Percentiles rank a stretch among this genome's conserved stretches.
phyloP scores from a whole-genome alignment of 2,113 vertebrate genomes.

The Chauna torquata region DNA sequence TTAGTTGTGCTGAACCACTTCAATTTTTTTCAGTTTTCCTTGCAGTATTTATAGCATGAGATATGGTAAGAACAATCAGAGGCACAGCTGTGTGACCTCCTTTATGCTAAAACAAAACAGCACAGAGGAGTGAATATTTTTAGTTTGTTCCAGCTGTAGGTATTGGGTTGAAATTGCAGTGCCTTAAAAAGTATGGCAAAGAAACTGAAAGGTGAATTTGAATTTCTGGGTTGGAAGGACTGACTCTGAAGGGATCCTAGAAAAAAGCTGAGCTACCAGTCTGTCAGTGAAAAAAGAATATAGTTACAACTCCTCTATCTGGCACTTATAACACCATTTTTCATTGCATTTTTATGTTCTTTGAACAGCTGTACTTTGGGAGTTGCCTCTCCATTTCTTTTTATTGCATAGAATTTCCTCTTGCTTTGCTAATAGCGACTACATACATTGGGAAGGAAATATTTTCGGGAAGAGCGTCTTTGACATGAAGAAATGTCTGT shows the following conservation, averaged over 20 bases:
- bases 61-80: not conserved
- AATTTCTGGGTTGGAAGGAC: not conserved
- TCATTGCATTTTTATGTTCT: not conserved
- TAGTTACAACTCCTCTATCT: not conserved
- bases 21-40: not conserved
- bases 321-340: not conserved
- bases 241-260: not conserved
- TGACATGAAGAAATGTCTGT: not conserved
- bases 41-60: not conserved
- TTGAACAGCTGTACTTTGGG: not conserved
- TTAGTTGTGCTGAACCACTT: not conserved
- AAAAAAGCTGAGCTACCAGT: not conserved
- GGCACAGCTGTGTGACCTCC: not conserved
- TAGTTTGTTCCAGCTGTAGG: not conserved
- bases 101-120: not conserved
- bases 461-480: not conserved
- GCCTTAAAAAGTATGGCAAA: not conserved
- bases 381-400: not conserved
- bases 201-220: slow-evolving; percentile 17
- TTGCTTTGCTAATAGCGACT: not conserved
- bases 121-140: not conserved
- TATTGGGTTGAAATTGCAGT: not conserved
- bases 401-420: not conserved
- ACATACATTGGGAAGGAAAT: not conserved
- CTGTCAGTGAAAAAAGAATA: not conserved